Conservation (phyloP, 2,888 invertebrate genomes). For the Busseola fusca region DNA sequence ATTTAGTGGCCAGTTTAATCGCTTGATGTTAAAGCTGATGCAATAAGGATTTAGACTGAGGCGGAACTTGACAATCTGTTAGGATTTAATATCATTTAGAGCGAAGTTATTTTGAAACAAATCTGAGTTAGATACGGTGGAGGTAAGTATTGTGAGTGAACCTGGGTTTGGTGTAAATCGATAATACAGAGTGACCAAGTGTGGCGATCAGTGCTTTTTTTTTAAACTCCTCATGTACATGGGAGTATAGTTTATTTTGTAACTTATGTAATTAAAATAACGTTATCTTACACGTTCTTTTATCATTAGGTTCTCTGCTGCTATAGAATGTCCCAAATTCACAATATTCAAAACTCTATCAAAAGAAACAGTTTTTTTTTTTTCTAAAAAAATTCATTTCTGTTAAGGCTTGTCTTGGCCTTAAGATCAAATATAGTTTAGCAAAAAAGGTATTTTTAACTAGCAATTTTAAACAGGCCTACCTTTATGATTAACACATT, state of each 20-base stretch:
- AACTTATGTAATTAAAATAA: too few species aligned
- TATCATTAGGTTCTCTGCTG: too few species aligned
- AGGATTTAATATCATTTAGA: constrained; percentile 22
- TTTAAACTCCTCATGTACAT: too few species aligned
- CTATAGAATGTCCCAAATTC: too few species aligned
- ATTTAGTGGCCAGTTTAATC: constrained; percentile 48
- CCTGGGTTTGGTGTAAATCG: background rate
- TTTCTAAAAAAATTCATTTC: too few species aligned
- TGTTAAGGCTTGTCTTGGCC: background rate
- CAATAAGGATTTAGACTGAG: constrained; percentile 19
- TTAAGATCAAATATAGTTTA: background rate
- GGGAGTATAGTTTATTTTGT: too few species aligned
- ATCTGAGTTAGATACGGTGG: background rate
- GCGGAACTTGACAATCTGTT: constrained; percentile 19
- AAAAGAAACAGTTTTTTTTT: too few species aligned
- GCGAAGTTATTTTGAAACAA: background rate
- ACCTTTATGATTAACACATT: background rate
- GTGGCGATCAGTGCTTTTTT: too few species aligned
- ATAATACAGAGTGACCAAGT: background rate
- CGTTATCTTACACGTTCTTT: too few species aligned
- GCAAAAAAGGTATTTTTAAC: background rate
- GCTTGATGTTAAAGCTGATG: constrained; percentile 39
- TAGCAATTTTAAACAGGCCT: background rate
- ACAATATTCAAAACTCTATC: too few species aligned
- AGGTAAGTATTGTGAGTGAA: background rate